Evolutionary conservation across 2,797 vertebrate genomes (phyloP).

Genomic region (Poliocrania exsul): DNA sequence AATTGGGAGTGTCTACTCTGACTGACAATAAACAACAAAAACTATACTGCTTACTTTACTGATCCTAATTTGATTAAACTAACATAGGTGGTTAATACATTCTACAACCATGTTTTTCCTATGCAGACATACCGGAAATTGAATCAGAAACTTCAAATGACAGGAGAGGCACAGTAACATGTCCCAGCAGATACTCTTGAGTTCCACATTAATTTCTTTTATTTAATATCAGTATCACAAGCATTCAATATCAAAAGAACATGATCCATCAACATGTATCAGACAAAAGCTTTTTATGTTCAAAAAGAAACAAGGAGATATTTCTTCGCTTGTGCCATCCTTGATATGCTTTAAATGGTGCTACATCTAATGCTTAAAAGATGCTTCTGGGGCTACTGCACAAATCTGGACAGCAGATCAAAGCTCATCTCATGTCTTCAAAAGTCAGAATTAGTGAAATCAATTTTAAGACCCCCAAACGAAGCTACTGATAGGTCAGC

Average conservation of each 20-base stretch:
- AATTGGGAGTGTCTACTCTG: not conserved
- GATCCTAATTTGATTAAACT: not conserved
- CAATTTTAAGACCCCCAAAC: conserved; percentile 16
- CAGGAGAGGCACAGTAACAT: not conserved
- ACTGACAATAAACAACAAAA: not conserved
- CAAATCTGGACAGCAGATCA: conserved; percentile 52
- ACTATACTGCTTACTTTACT: not conserved
- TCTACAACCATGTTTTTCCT: not conserved
- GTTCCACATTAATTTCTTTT: conserved; percentile 27
- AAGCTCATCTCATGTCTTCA: conserved; percentile 31
- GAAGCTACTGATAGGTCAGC: conserved; percentile 41
- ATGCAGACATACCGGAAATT: not conserved
- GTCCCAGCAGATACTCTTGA: not conserved
- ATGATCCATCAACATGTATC: not conserved
- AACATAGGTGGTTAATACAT: not conserved
- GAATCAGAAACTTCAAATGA: conserved; percentile 19
- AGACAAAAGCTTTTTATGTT: conserved; percentile 25
- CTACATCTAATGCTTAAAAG: not conserved
- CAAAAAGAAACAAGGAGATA: not conserved
- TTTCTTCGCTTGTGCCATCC: not conserved
- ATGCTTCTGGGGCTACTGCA: not conserved
- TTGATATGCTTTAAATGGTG: conserved; percentile 4
- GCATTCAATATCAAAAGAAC: conserved; percentile 42
- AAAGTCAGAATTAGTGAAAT: conserved; percentile 51
- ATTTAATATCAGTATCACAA: conserved; percentile 23